phyloP scores from a whole-genome alignment of 2,797 vertebrate species.

The Pipistrellus pipistrellus region DNA sequence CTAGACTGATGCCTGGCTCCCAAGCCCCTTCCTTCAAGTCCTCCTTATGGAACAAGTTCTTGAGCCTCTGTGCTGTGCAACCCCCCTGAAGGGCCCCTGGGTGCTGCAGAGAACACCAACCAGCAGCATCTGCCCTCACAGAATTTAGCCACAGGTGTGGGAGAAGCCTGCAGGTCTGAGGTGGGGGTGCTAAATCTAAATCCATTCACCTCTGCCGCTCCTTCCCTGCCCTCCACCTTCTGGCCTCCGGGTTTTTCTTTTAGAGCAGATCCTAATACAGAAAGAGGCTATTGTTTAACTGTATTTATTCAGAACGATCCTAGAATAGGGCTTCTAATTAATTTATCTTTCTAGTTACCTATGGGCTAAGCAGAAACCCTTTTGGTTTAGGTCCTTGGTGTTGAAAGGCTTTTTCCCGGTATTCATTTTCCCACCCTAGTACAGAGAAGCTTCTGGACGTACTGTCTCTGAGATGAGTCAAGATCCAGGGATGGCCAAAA shows the following conservation, averaged over 20 bases:
- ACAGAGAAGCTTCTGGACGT: not conserved
- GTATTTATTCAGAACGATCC: slow-evolving; percentile 8
- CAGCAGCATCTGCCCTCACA: not conserved
- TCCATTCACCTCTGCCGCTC: not conserved
- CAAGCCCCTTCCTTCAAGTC: not conserved
- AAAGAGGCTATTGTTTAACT: not conserved
- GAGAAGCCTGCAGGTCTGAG: not conserved
- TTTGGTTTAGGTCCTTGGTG: not conserved
- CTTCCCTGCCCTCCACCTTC: not conserved
- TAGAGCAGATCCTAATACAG: not conserved
- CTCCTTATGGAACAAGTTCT: not conserved
- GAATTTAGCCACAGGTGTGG: not conserved
- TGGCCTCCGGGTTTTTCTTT: not conserved
- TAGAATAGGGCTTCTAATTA: not conserved
- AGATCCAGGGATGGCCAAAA: not conserved
- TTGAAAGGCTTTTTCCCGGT: not conserved
- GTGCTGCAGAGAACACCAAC: not conserved
- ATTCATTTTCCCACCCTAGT: not conserved
- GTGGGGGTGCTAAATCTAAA: not conserved
- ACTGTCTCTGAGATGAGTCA: not conserved
- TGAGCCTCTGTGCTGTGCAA: not conserved
- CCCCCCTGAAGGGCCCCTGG: no score
- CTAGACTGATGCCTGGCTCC: not conserved
- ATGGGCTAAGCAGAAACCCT: not conserved
- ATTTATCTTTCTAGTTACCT: not conserved